Evolutionary conservation across 2,113 vertebrate species (phyloP), one percentile per base, ranked within the genome.

Genomic region (Notarius lentiginosus): DNA sequence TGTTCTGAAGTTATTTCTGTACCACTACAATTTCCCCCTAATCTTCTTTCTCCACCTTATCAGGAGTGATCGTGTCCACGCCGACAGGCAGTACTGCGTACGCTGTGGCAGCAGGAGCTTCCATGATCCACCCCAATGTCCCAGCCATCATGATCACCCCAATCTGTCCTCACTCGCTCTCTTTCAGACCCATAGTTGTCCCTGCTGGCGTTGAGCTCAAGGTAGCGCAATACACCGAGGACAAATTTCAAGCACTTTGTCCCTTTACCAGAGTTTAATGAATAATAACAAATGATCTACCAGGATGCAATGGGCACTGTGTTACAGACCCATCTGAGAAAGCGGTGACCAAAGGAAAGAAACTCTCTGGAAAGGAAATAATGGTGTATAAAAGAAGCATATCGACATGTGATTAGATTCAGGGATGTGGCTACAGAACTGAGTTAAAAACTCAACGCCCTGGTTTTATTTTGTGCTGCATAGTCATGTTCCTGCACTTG

Each of bases 81-180:
- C 95, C 95, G 0, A 96, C 95, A 0, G 96, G 95, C 61, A 96
- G 95, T 91, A 96, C 95, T 0, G 95, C 95, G 0, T 96, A 96
- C 0, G 95, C 96, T 0, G 95, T 95, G 0, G 96, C 96, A 11
- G 96, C 96, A 0, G 95, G 95, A 82, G 95, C 96, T 65, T 96
- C 96, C 73, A 96, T 96, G 95, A 96, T 96, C 90, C 96, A 96
- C 89, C 95, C 95, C 51, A 96, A 96, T 5, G 96, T 96, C 1
- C 96, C 95, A 0, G 96, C 96, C 91, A 96, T 96, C 91, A 96
- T 96, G 94, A 95, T 96, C 88, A 96, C 95, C 1, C 96, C 96
- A 81, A 96, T 96, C 92, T 96, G 96, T 87, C 95, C 96, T 0
- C 96, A 96, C 91, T 96, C 96, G 0, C 95, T 96, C 72, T 96